Percentiles rank a stretch among this genome's conserved stretches.
phyloP scores from a whole-genome alignment of 2,113 vertebrate genomes.

The Corydoras sp. region DNA sequence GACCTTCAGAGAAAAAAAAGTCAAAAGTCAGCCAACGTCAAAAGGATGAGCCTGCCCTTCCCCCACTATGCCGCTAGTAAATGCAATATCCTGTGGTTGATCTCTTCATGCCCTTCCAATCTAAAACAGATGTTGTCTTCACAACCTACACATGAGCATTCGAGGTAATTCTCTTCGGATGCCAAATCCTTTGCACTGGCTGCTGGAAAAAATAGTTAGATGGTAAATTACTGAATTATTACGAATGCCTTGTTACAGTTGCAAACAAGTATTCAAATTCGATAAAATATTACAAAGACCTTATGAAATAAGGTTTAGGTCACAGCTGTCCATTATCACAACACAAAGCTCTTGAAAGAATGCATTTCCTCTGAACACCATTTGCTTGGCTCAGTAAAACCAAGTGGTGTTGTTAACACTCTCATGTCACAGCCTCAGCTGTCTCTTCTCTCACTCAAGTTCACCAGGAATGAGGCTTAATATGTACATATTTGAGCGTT shows the following conservation, averaged over 20 bases:
- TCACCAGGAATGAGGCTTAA: no score
- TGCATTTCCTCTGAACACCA: slow-evolving; percentile 54
- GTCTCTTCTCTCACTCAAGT: slow-evolving; percentile 44
- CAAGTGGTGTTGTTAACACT: slow-evolving; percentile 58
- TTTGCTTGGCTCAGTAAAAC: slow-evolving; percentile 55
- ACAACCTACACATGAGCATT: slow-evolving; percentile 41
- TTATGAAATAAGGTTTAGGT: background rate
- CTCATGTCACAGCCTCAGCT: slow-evolving; percentile 54
- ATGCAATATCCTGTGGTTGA: slow-evolving; percentile 73
- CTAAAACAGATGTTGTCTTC: slow-evolving; percentile 67
- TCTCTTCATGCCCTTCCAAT: slow-evolving; percentile 64
- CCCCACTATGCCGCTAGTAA: slow-evolving; percentile 42
- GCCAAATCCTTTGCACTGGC: slow-evolving; percentile 16
- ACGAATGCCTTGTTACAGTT: no score
- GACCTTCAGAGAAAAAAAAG: slow-evolving; percentile 13
- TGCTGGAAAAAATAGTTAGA: slow-evolving; percentile 5
- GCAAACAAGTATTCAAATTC: no score
- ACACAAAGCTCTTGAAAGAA: slow-evolving; percentile 46
- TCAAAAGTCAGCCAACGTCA: slow-evolving; percentile 23
- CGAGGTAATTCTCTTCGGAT: slow-evolving; percentile 35
- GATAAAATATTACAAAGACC: no score
- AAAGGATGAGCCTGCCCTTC: slow-evolving; percentile 36
- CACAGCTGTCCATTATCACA: slow-evolving; percentile 57
- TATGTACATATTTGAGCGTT: no score
- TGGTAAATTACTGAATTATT: no score